Evolutionary conservation across 2,113 vertebrate species (phyloP).

Genomic region (Epinephelus lanceolatus): DNA sequence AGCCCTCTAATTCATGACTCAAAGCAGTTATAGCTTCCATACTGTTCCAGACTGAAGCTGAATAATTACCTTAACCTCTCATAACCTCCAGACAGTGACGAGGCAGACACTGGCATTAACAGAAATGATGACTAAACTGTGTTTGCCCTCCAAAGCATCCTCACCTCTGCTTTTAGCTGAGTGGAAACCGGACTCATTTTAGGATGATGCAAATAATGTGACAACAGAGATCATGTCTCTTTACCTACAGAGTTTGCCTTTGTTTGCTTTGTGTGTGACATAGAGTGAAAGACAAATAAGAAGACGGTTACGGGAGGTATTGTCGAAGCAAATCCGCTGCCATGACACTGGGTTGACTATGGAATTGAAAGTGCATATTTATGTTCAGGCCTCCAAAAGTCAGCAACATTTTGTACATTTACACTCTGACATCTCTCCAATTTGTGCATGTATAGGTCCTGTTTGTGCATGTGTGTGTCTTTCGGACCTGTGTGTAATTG

Average conservation of each 20-base stretch:
- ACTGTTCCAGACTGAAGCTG: neutral
- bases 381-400: neutral
- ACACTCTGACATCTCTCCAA: no score
- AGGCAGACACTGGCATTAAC: neutral
- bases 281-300: neutral
- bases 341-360: no score
- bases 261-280: neutral
- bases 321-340: neutral
- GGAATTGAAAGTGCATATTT: neutral
- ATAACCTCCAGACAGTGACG: neutral
- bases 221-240: neutral
- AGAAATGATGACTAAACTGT: neutral
- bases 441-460: no score
- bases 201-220: neutral
- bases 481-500: no score
- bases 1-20: slow-evolving; percentile 4
- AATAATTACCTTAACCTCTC: neutral
- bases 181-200: neutral
- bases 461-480: no score
- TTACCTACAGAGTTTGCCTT: neutral
- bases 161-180: neutral
- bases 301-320: neutral
- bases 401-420: no score
- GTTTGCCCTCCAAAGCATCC: neutral
- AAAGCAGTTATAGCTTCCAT: neutral